A percentile compares a stretch with the other conserved stretches of the same genome.
Evolutionary conservation across 1,140 invertebrate species (phyloP).

Genomic region (Papilio dardanus): DNA sequence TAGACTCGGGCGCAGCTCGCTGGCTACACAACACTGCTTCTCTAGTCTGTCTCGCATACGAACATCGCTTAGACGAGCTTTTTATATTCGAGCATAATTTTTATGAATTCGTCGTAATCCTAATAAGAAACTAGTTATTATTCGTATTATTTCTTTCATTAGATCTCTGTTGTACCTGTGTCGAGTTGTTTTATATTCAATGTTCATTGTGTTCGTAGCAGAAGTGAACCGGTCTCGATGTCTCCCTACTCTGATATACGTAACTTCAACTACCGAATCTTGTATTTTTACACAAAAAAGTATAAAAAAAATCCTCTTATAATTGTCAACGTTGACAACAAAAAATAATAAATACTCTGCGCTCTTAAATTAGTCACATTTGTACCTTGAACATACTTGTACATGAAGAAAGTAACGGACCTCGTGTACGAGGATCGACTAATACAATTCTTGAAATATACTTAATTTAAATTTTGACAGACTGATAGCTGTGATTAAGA

Average conservation of each 20-base stretch:
- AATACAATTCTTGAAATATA: conserved; percentile 82
- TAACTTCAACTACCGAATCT: conserved; percentile 57
- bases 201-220: conserved; percentile 59
- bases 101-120: conserved; percentile 69
- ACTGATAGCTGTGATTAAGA: conserved; percentile 83
- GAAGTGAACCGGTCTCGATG: conserved; percentile 64
- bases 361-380: conserved; percentile 81
- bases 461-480: conserved; percentile 83
- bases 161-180: conserved; percentile 82
- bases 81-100: conserved; percentile 78
- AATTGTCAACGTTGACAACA: conserved; percentile 59
- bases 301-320: conserved; percentile 55
- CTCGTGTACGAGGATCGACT: conserved; percentile 76
- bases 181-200: conserved; percentile 76
- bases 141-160: conserved; percentile 81
- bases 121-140: conserved; percentile 78
- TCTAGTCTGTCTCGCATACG: conserved; percentile 80
- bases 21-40: conserved; percentile 75
- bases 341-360: conserved; percentile 78
- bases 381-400: conserved; percentile 79
- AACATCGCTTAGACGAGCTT: conserved; percentile 72
- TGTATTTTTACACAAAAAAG: conserved; percentile 53
- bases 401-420: conserved; percentile 69
- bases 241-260: conserved; percentile 63
- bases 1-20: conserved; percentile 75